A percentile compares a stretch with the other conserved stretches of the same genome.
phyloP scores from a whole-genome alignment of 1,140 invertebrate species.

The Pseudomyrmex sp. region DNA sequence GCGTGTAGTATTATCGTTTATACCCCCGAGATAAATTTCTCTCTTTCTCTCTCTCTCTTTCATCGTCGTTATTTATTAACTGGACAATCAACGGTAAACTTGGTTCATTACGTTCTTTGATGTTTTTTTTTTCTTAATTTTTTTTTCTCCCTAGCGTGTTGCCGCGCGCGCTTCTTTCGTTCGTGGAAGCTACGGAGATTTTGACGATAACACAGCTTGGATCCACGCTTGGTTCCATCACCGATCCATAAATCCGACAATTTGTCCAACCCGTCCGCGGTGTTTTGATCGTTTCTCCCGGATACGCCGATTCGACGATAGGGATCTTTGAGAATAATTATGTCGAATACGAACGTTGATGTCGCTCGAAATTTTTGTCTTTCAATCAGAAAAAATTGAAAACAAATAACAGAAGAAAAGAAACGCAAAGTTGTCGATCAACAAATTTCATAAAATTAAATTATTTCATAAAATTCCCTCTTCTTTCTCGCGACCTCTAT shows the following conservation, averaged over 20 bases:
- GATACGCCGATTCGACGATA: constrained; percentile 74
- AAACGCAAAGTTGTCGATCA: not conserved
- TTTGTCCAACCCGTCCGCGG: constrained; percentile 80
- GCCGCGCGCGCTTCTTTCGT: constrained; percentile 47
- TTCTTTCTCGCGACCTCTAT: not conserved
- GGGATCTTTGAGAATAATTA: constrained; percentile 80
- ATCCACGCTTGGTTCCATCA: constrained; percentile 75
- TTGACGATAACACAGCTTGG: constrained; percentile 77
- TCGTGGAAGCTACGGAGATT: constrained; percentile 82
- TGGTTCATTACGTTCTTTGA: constrained; percentile 44
- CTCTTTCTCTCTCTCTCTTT: no score
- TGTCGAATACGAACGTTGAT: constrained; percentile 74
- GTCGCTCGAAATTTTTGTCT: constrained; percentile 61
- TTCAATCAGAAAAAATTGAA: not conserved
- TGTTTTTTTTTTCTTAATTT: constrained; percentile 53
- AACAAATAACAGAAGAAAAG: not conserved
- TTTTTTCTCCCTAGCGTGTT: constrained; percentile 45
- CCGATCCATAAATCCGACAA: constrained; percentile 83
- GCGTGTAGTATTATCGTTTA: not conserved
- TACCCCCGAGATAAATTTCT: no score
- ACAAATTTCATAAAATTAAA: not conserved
- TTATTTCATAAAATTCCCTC: no score
- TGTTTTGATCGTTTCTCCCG: constrained; percentile 79
- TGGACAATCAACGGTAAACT: not conserved
- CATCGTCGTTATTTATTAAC: no score